Evolutionary conservation across 1,140 invertebrate species (phyloP), one percentile per base, ranked within the genome.

Genomic region (Drosophila neocordata): DNA sequence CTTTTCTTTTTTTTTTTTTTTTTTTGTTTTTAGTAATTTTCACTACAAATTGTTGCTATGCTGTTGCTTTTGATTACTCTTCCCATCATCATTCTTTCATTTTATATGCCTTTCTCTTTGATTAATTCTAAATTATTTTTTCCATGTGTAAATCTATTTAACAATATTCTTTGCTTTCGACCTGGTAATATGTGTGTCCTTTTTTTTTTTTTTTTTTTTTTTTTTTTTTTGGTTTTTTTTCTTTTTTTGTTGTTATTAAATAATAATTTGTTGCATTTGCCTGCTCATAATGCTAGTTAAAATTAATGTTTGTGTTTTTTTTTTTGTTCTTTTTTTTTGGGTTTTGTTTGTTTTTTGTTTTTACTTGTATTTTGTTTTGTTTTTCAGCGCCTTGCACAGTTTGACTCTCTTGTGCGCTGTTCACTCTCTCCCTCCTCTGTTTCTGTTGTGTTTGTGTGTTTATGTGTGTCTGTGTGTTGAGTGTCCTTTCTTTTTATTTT

Each of bases 1-100:
- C n/a, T 57, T 72, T 56, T 24, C 37, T 55, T 56, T 34, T 18
- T 68, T 61, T 55, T 57, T 60, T 35, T 41, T 35, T 24, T 55
- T 20, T 37, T 51, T 79, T 71, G 51, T 52, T 77, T 76, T 74
- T 78, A 78, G 15, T 77, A 69, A 77, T 73, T 83, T 76, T 80
- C 58, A 70, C 77, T 84, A 84, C 64, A 73, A 69, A 77, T 85
- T 79, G 72, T 69, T 84, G 76, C 73, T 76, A 59, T 72, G 56
- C 56, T 84, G 76, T 68, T 82, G 79, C 73, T 89, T 89, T 89
- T 89, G 79, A 89, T 89, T 89, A 84, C 72, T 89, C 73, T 84
- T 84, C 68, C 4, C 24, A 24, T 24, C 27, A 31, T 31, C 27
- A 31, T 31, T 38, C 41, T 67, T 78, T 78, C 58, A 53, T 64